Conservation (phyloP, 2,888 invertebrate species). For the Corythucha ciliata region DNA sequence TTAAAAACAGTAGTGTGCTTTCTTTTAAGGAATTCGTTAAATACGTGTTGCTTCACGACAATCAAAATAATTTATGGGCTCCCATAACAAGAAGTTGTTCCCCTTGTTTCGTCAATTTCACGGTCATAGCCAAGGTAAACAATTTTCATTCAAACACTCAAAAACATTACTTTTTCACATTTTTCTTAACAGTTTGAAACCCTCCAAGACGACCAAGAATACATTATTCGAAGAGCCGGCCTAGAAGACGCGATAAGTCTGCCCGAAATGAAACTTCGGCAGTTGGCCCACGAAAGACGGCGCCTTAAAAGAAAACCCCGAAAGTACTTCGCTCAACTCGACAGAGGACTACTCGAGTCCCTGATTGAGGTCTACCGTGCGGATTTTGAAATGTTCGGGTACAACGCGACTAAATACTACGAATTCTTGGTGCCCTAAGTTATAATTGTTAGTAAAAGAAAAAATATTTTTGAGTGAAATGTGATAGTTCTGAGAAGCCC, state of each 20-base stretch:
- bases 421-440: no score
- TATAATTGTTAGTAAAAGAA: no score
- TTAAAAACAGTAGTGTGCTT: slow-evolving; percentile 43
- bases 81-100: slow-evolving; percentile 75
- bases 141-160: no score
- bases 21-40: slow-evolving; percentile 72
- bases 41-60: slow-evolving; percentile 57
- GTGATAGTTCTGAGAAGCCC: no score
- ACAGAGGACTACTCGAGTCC: slow-evolving; percentile 51
- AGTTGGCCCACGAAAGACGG: slow-evolving; percentile 38
- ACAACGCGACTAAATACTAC: slow-evolving; percentile 43
- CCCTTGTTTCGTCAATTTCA: slow-evolving; percentile 62
- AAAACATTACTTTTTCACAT: slow-evolving; percentile 2
- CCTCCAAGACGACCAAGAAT: slow-evolving; percentile 69
- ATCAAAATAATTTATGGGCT: slow-evolving; percentile 75
- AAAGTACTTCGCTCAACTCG: slow-evolving; percentile 68
- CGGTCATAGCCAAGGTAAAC: slow-evolving; percentile 51
- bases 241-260: slow-evolving; percentile 67
- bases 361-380: slow-evolving; percentile 54
- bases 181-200: slow-evolving; percentile 43
- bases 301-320: slow-evolving; percentile 62
- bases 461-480: no score
- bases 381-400: slow-evolving; percentile 61
- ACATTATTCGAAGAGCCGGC: slow-evolving; percentile 64
- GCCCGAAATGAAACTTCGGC: slow-evolving; percentile 37